phyloP scores from a whole-genome alignment of 2,113 vertebrate species.

The Xiphias gladius region DNA sequence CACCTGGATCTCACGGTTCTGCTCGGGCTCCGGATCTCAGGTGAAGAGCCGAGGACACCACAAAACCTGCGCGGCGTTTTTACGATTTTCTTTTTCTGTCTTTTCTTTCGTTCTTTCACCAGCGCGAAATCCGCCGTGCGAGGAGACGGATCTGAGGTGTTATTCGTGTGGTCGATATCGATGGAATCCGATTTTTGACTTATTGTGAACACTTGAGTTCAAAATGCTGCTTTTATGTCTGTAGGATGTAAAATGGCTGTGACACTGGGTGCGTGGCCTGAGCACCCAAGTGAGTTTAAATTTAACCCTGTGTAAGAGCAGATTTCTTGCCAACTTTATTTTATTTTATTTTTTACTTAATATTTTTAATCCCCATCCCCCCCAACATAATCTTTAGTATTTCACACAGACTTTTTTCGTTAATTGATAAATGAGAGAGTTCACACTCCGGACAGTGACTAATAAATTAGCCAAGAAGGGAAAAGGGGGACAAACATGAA shows the following conservation, averaged over 20 bases:
- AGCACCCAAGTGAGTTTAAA: too few relatives aligned
- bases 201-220: background rate
- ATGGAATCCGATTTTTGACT: background rate
- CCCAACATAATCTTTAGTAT: background rate
- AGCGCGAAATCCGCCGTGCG: background rate
- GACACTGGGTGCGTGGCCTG: background rate
- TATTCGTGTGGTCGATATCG: background rate
- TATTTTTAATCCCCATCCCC: background rate
- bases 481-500: background rate
- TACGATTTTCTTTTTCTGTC: too few relatives aligned
- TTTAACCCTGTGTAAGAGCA: background rate
- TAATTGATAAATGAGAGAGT: background rate
- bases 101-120: too few relatives aligned
- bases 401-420: background rate
- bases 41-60: constrained; percentile 31
- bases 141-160: too few relatives aligned
- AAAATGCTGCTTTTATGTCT: background rate
- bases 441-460: background rate
- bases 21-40: constrained; percentile 51
- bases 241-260: background rate
- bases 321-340: background rate
- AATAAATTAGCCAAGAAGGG: background rate
- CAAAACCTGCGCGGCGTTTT: background rate
- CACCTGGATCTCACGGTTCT: constrained; percentile 28
- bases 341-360: background rate